Base-by-base conservation (phyloP, 2,888 invertebrate genomes). In the Idaea aversata region DNA sequence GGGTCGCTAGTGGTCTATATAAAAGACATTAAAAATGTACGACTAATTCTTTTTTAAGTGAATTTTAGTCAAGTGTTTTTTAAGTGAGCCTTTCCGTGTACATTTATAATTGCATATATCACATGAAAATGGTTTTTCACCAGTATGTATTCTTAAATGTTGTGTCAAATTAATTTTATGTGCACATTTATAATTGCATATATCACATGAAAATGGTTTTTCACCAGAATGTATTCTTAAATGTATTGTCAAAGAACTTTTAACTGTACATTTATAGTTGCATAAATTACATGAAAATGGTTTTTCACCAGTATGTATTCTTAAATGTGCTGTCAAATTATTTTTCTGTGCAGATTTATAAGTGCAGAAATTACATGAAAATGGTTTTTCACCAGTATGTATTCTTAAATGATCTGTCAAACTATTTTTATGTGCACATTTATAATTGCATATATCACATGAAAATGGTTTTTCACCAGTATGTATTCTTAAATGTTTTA, bases 121-220 rank as follows among this genome's bases (percentile, higher is more conserved):
- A 36, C 47, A 47, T 15, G 13, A 15, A 34, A 34, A 34, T 4
- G 35, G 34, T 60, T 67, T 67, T 15, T 67, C 64, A 4, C 62
- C 36, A 6, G 63, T 34, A 63, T 68, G 68, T 15, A 61, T 68
- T 61, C 64, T 65, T 64, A 66, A 66, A 59, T 69, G 69, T 6
- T 59, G 36, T 63, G 59, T 69, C 16, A 69, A 57, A 62, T 63
- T 61, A 16, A 59, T 61, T n/a, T 57, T 63, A 10, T 61, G n/a
- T 13, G 61, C 62, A 58, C 66, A 69, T 7, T 64, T 62, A 16
- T 62, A 65, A 58, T 59, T 60, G 57, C 61, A 72, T 15, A 58
- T n/a, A 35, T 68, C 62, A 36, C 72, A 72, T 4, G 60, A 16
- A 13, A 61, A 58, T 16, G 58, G 70, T 15, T 66, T 66, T 4